Conservation (phyloP, 2,888 invertebrate species). For the Tiliacea aurago region DNA sequence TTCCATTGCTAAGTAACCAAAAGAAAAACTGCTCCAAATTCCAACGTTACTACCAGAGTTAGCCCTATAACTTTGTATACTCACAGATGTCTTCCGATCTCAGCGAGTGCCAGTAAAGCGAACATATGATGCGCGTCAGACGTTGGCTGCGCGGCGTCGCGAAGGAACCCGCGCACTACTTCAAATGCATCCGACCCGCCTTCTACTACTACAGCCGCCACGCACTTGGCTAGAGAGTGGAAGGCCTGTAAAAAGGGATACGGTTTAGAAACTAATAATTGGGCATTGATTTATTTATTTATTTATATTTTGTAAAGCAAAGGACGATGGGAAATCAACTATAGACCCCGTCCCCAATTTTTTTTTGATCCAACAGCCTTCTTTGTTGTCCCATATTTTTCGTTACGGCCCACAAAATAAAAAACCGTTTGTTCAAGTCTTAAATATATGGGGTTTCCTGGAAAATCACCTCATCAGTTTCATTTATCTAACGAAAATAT, state of each 20-base stretch:
- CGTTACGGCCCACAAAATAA: too few species aligned
- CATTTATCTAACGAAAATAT: too few species aligned
- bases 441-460: too few species aligned
- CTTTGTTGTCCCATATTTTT: too few species aligned
- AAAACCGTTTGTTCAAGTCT: too few species aligned
- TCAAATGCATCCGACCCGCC: slow-evolving; percentile 91
- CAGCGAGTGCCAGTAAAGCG: slow-evolving; percentile 98
- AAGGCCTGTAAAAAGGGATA: slow-evolving; percentile 92
- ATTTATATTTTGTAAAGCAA: too few species aligned
- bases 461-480: too few species aligned
- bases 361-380: too few species aligned
- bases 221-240: slow-evolving; percentile 98
- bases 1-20: background rate
- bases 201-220: slow-evolving; percentile 97
- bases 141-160: slow-evolving; percentile 93
- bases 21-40: background rate
- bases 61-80: slow-evolving; percentile 71
- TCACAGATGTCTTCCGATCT: slow-evolving; percentile 98
- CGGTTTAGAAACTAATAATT: background rate
- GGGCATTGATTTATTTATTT: background rate
- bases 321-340: too few species aligned
- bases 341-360: too few species aligned
- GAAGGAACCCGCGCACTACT: slow-evolving; percentile 89
- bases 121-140: slow-evolving; percentile 97
- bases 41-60: background rate